Conservation (phyloP, 2,888 invertebrate species). For the Meiosimyza platycephala region DNA sequence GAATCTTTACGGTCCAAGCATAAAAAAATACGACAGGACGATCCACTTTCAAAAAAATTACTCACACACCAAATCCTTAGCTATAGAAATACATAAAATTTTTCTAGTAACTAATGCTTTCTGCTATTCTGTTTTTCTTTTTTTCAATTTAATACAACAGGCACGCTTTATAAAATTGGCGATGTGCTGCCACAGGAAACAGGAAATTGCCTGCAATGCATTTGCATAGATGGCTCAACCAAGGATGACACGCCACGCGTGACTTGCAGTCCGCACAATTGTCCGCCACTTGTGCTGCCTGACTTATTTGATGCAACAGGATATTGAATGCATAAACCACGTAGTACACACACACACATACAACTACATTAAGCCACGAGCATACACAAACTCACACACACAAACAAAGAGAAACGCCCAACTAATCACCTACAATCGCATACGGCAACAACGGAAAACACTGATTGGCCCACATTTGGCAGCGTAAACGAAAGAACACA, state of each 20-base stretch:
- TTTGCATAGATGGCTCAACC: constrained; percentile 72
- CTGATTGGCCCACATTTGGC: no score
- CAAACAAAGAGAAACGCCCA: constrained; percentile 46
- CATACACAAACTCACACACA: constrained; percentile 20
- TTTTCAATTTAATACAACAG: constrained; percentile 61
- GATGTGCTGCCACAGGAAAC: constrained; percentile 76
- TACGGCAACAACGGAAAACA: constrained; percentile 11
- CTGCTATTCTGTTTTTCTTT: neutral
- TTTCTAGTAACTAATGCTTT: neutral
- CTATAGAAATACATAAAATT: neutral
- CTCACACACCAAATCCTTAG: no score
- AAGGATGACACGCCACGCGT: constrained; percentile 65
- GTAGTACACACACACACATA: constrained; percentile 11
- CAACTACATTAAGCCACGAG: neutral
- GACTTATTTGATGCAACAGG: constrained; percentile 67
- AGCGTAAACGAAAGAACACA: no score
- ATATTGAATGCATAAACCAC: constrained; percentile 56
- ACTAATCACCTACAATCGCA: constrained; percentile 52
- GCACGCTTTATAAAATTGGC: constrained; percentile 74
- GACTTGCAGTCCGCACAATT: constrained; percentile 67
- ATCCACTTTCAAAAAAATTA: no score
- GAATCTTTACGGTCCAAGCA: no score
- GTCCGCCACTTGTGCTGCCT: constrained; percentile 66
- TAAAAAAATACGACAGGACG: no score
- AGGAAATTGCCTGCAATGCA: constrained; percentile 78